Base-by-base conservation (phyloP, 30 jellyfish, hydroid and myxozoan species). In the Pseudorhiza aurosa region DNA sequence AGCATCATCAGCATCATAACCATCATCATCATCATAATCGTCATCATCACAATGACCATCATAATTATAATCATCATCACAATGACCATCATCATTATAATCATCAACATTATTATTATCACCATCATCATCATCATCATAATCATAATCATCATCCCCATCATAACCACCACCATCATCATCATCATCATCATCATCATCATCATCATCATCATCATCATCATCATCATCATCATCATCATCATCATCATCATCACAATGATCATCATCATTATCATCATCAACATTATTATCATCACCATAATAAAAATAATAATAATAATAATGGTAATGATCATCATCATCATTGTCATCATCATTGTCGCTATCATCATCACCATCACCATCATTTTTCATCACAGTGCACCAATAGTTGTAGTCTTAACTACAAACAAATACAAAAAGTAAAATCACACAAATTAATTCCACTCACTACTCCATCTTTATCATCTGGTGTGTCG, bases 401-500 rank as follows among this genome's bases (percentile, higher is more conserved):
- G 19, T 11, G 19, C 19, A 14, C 14, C 6, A 46, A 12, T 5
- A 14, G 4, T 14, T 46, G 6, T 11, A 2, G 60, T 2, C 14
- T 11, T 2, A n/a, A 53, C 5, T 3, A n/a, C n/a, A n/a, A n/a
- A n/a, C n/a, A n/a, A n/a, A n/a, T n/a, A n/a, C n/a, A n/a, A n/a
- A n/a, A n/a, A n/a, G n/a, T n/a, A n/a, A n/a, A n/a, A n/a, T n/a
- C 17, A 42, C 10, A 9, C 14, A 8, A 42, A 42, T 8, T 17
- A 42, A 53, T 7, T 19, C 32, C 8, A 74, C 90, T 77, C 36
- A 89, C 97, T 31, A 82, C 65, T 4, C 97, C 95, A 33, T 89
- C 97, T 56, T 65, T 74, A 19, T 82, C 97, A 65, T 89, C 90
- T 19, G 95, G 95, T 81, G 95, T 67, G 53, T 89, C 97, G 65